phyloP scores from a whole-genome alignment of 1,140 invertebrate species.

The Sycophila sp. region DNA sequence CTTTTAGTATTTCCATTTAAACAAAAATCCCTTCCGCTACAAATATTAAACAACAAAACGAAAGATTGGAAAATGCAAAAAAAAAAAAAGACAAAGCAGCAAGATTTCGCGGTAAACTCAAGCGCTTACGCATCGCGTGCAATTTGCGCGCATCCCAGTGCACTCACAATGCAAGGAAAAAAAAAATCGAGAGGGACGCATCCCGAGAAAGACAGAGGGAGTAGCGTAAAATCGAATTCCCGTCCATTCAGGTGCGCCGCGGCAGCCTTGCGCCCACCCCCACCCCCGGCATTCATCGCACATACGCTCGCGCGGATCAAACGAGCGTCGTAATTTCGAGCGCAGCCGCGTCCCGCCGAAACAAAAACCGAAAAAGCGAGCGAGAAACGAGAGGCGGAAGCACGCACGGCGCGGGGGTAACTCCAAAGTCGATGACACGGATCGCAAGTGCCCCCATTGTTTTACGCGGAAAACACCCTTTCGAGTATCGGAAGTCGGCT shows the following conservation, averaged over 20 bases:
- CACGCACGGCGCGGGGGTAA: neutral
- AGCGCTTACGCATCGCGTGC: too few species aligned
- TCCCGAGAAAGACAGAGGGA: too few species aligned
- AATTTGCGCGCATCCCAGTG: too few species aligned
- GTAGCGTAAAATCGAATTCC: neutral
- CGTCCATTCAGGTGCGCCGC: neutral
- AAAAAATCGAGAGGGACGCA: too few species aligned
- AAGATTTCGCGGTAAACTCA: too few species aligned
- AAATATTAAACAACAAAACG: too few species aligned
- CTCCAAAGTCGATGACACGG: slow-evolving; percentile 44
- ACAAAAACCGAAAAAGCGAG: slow-evolving; percentile 7
- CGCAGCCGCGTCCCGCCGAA: neutral
- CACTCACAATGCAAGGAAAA: neutral
- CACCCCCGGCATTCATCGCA: neutral
- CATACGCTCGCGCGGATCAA: neutral
- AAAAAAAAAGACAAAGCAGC: too few species aligned
- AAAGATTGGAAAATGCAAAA: too few species aligned
- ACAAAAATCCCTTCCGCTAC: too few species aligned
- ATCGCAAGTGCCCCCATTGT: slow-evolving; percentile 49
- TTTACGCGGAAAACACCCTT: slow-evolving; percentile 39
- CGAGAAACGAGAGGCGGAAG: neutral
- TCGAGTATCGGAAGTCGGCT: slow-evolving; percentile 43
- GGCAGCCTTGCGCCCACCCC: neutral
- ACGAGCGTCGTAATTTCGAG: slow-evolving; percentile 1
- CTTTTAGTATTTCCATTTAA: too few species aligned